Conservation (phyloP, 2,113 vertebrate species). For the Zingel zingel region DNA sequence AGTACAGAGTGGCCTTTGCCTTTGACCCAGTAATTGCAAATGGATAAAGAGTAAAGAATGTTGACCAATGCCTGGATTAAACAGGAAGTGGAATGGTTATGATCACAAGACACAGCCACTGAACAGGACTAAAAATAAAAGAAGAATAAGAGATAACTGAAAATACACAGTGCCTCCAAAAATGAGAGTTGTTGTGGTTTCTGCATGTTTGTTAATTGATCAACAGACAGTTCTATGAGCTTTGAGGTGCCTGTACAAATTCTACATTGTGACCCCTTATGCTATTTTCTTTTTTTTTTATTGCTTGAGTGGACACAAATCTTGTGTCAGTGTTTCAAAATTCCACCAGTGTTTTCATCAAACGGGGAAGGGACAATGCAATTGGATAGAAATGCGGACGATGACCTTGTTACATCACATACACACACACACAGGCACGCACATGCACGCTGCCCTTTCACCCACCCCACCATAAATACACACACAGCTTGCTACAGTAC, state of each 20-base stretch:
- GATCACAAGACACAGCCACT: slow-evolving; percentile 40
- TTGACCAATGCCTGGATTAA: slow-evolving; percentile 23
- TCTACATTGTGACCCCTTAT: not conserved
- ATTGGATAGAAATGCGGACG: slow-evolving; percentile 20
- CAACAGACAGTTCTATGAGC: too few species aligned
- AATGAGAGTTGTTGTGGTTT: not conserved
- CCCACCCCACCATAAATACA: slow-evolving; percentile 10
- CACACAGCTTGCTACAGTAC: slow-evolving; percentile 65
- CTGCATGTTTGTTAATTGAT: not conserved
- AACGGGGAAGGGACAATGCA: not conserved
- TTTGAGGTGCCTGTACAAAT: not conserved
- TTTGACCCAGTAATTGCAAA: slow-evolving; percentile 46
- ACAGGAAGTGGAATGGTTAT: slow-evolving; percentile 51
- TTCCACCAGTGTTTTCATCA: not conserved
- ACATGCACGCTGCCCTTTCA: slow-evolving; percentile 8
- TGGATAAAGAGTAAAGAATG: not conserved
- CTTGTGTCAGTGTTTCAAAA: not conserved
- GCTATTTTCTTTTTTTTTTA: not conserved
- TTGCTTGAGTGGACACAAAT: not conserved
- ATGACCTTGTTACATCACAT: slow-evolving; percentile 36
- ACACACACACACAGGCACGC: not conserved
- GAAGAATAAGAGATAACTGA: not conserved
- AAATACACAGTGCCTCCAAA: not conserved
- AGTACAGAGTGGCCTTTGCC: slow-evolving; percentile 33
- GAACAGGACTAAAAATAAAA: not conserved